Conservation (phyloP, 2,888 invertebrate species). For the Oithona nana region DNA sequence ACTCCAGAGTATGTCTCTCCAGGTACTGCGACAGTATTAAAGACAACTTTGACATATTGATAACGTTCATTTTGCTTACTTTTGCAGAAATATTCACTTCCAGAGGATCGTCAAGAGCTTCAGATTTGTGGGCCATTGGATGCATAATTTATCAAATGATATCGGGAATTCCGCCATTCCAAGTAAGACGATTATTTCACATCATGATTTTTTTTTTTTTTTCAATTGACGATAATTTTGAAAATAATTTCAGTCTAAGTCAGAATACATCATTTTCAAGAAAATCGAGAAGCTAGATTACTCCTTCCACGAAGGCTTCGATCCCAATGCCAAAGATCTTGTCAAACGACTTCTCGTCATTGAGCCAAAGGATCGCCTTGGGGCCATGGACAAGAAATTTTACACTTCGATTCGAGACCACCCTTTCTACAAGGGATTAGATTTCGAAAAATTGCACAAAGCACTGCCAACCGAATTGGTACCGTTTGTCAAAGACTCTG, state of each 20-base stretch:
- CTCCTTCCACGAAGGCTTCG: slow-evolving; percentile 79
- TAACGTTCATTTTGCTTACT: too few relatives aligned
- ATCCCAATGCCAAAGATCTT: slow-evolving; percentile 62
- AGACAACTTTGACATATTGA: too few relatives aligned
- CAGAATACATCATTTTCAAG: slow-evolving; percentile 69
- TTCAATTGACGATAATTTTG: slow-evolving; percentile 48
- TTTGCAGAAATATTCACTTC: slow-evolving; percentile 73
- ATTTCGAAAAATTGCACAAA: slow-evolving; percentile 57
- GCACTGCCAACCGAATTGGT: slow-evolving; percentile 62
- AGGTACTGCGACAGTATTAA: too few relatives aligned
- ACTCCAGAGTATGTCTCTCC: slow-evolving; percentile 98
- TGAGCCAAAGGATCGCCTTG: slow-evolving; percentile 58
- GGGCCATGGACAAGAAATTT: slow-evolving; percentile 49
- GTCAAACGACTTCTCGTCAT: slow-evolving; percentile 62
- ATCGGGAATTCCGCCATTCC: slow-evolving; percentile 75
- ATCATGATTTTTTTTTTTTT: not conserved
- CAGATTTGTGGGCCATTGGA: slow-evolving; percentile 93
- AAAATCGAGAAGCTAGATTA: slow-evolving; percentile 79
- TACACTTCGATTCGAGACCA: slow-evolving; percentile 70
- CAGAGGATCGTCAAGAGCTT: slow-evolving; percentile 47
- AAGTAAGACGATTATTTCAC: slow-evolving; percentile 24
- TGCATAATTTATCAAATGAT: slow-evolving; percentile 95
- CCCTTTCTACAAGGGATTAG: slow-evolving; percentile 59
- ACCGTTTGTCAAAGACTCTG: slow-evolving; percentile 55
- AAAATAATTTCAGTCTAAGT: slow-evolving; percentile 70